Base-by-base conservation (phyloP, 2,797 vertebrate species). In the Sebastes alutus region DNA sequence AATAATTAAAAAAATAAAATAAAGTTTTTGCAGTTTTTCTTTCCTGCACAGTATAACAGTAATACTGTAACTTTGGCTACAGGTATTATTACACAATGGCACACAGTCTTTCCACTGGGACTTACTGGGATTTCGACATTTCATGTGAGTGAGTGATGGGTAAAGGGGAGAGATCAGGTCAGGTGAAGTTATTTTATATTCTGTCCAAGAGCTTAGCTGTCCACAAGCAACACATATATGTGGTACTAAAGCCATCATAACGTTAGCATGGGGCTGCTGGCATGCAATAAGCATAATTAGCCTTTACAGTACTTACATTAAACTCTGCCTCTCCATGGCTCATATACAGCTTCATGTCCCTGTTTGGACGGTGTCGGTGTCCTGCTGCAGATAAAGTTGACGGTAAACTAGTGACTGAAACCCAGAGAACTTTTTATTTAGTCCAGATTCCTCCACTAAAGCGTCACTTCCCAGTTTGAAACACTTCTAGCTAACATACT, bases 401-500 rank as follows among this genome's bases (percentile, higher is more conserved):
- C 49, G 13, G 9, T 52, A 27, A 75, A 72, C 70, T 81, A 22
- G 1, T 56, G 33, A 35, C 33, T 35, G 33, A 35, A 35, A 35
- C 33, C 11, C 33, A 13, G 33, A 35, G 33, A 35, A 35, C 33
- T 35, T 58, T 20, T 75, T 38, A 32, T 8, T 9, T 29, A 23
- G n/a, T 29, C 23, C 60, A 58, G 72, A 80, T 89, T 83, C 74
- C 73, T 78, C 72, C 70, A 76, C 80, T 35, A 64, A 63, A 62
- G 66, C 86, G 86, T 91, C 90, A 91, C 85, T 87, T 85, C 81
- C 75, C 75, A 33, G n/a, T 59, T 68, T 62, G 29, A 59, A 23
- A 74, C 60, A 46, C 56, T 84, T 78, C 72, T 13, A 66, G 80
- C 87, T 82, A 86, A 46, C 80, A 7, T 16, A 3, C 58, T 56